These are phyloP conservation scores for Anser cygnoides DNA, from an alignment of 2,113 vertebrate species.

Conservation along the genomic window DNA sequence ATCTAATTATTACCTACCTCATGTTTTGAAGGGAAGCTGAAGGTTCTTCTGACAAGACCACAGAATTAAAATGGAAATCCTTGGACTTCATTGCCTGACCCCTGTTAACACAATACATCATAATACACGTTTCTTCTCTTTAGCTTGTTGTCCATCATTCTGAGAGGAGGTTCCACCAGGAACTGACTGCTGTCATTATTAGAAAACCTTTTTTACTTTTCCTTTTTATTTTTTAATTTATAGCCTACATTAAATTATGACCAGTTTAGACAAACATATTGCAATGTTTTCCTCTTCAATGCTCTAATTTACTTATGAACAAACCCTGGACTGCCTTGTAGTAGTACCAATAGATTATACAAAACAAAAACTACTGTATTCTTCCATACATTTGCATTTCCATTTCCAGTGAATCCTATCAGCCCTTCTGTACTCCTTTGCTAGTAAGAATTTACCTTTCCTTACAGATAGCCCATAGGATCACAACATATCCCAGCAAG, in stretches of 20 bases:
- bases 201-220: neutral
- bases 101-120: neutral
- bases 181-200: neutral
- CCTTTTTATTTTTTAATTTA: neutral
- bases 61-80: neutral
- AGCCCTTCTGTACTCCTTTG: neutral
- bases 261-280: neutral
- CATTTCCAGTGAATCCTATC: neutral
- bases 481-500: neutral
- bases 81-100: neutral
- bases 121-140: no score
- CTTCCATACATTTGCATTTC: neutral
- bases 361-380: neutral
- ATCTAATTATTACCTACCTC: no score
- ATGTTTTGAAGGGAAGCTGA: neutral
- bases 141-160: neutral
- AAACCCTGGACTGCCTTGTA: neutral
- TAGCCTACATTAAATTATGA: neutral
- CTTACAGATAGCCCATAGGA: neutral
- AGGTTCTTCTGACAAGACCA: neutral
- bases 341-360: accelerated
- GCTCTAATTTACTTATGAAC: neutral
- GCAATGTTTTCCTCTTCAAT: neutral
- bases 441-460: neutral
- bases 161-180: neutral